These are phyloP conservation scores for Saturnia pavonia DNA, from an alignment of 2,888 invertebrate genomes.

Conservation along the genomic window DNA sequence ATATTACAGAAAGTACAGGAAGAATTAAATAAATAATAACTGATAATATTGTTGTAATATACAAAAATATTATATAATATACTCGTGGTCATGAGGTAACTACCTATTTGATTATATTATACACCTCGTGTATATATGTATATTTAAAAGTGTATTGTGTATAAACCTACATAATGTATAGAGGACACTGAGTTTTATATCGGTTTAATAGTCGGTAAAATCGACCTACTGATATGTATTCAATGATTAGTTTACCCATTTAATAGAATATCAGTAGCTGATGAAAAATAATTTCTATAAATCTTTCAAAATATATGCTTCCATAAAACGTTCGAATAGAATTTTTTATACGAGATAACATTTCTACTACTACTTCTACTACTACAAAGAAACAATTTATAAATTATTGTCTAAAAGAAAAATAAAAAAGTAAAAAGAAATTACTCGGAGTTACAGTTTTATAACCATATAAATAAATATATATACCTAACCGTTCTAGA, in stretches of 20 bases:
- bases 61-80: neutral
- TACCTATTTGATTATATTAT: no score
- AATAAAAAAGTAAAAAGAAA: no score
- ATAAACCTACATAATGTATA: neutral
- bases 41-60: neutral
- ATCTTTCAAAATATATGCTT: no score
- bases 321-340: no score
- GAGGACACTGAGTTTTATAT: neutral
- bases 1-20: neutral
- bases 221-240: neutral
- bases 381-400: no score
- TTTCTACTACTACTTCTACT: no score
- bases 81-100: neutral
- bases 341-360: no score
- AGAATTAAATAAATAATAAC: neutral
- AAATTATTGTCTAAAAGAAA: no score
- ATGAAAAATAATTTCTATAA: neutral
- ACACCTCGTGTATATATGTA: no score
- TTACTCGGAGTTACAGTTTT: conserved; percentile 1
- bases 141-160: neutral
- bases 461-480: neutral
- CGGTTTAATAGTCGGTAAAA: neutral
- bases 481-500: neutral
- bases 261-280: neutral
- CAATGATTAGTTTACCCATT: neutral